Evolutionary conservation across 2,888 invertebrate species (phyloP), one percentile per base, ranked within the genome.

Genomic region (Eurytoma adleriae): DNA sequence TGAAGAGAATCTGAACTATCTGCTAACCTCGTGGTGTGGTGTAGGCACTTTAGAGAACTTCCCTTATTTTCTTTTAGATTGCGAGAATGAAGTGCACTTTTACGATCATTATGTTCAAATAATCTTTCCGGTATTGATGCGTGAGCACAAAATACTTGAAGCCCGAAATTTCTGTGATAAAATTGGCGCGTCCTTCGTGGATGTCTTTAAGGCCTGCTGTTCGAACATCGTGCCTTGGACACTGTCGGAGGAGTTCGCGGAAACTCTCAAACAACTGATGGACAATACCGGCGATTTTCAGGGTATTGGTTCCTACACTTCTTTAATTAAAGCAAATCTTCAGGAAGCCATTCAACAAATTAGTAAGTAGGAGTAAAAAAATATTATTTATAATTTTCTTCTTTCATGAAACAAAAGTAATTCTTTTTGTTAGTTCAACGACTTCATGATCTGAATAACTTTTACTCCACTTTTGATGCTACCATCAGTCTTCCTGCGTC

Each of bases 1-100:
- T 83, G 91, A 86, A 83, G 85, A 90, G 20, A 92, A 93, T 85
- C 88, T 93, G n/a, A 86, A 92, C 67, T 91, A 91, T 40, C 85
- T 94, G 62, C 81, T 94, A 18, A 87, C 91, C 67, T 91, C 88
- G 81, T 94, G 94, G 93, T 90, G 92, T 82, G 84, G 87, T 10
- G 89, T 89, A 56, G 88, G 90, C 16, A 89, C 90, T 2, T 82
- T 92, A 2, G 86, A 90, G n/a, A 89, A 90, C 18, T 91, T 93
- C 68, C 93, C 93, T 0, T 87, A 92, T 62, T 83, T 84, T 56
- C 86, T 93, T 69, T 90, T 92, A 64, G 91, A 91, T 12, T 92
- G 89, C 81, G 83, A 69, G 2, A 84, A 84, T 1, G 88, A 90
- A 75, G 84, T 86, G 10, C 88, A 91, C 27, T 93, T 93, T 85